Conservation (phyloP, 2,113 vertebrate genomes). For the Probosciger aterrimus region DNA sequence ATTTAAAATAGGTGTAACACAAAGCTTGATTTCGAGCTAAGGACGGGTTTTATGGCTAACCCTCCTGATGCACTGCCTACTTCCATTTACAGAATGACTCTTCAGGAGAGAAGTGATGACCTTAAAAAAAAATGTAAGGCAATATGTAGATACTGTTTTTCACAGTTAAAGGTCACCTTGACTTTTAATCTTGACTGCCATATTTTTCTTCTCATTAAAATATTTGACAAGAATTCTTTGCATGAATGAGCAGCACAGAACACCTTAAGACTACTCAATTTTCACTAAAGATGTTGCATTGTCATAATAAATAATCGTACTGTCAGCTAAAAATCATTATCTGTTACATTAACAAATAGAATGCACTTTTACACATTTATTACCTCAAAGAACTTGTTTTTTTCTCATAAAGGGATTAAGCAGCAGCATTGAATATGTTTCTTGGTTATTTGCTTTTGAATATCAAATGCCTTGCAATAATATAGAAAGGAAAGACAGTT, state of each 20-base stretch:
- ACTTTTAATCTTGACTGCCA: slow-evolving; percentile 68
- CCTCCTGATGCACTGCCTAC: background rate
- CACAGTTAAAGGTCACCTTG: slow-evolving; percentile 75
- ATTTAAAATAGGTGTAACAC: background rate
- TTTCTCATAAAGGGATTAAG: background rate
- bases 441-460: background rate
- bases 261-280: slow-evolving; percentile 50
- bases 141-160: slow-evolving; percentile 53
- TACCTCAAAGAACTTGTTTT: background rate
- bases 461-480: background rate
- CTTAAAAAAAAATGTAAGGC: slow-evolving; percentile 55
- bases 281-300: slow-evolving; percentile 37
- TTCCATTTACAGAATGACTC: slow-evolving; percentile 7
- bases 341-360: slow-evolving; percentile 28
- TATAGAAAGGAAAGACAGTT: background rate
- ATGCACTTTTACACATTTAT: background rate
- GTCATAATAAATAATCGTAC: slow-evolving; percentile 50
- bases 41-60: background rate
- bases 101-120: slow-evolving; percentile 29
- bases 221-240: slow-evolving; percentile 79
- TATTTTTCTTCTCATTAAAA: slow-evolving; percentile 78
- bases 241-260: slow-evolving; percentile 67
- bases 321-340: slow-evolving; percentile 37
- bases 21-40: background rate
- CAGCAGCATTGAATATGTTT: background rate